Evolutionary conservation across 2,888 invertebrate species (phyloP).

Genomic region (Synergus laeviventris): DNA sequence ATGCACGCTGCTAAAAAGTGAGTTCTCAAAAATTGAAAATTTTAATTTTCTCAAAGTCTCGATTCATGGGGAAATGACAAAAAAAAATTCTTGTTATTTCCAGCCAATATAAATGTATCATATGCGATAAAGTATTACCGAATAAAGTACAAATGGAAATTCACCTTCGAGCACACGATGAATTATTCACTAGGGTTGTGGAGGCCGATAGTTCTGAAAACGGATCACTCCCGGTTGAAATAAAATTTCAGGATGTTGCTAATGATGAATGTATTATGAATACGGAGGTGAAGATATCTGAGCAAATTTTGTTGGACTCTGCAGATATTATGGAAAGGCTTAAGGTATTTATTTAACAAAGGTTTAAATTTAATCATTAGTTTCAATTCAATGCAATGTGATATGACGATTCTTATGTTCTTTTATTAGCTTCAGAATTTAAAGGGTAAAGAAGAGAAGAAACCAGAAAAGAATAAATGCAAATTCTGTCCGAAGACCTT

Average conservation of each 20-base stretch:
- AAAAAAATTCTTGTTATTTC: constrained; percentile 35
- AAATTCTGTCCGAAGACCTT: constrained; percentile 81
- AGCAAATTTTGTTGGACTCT: constrained; percentile 70
- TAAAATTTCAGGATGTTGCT: constrained; percentile 35
- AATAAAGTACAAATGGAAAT: constrained; percentile 63
- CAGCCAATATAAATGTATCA: constrained; percentile 65
- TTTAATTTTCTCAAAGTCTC: constrained; percentile 13
- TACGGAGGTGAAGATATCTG: constrained; percentile 62
- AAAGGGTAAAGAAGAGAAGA: constrained; percentile 59
- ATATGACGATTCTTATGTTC: background rate
- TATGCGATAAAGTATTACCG: constrained; percentile 64
- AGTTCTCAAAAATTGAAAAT: constrained; percentile 51
- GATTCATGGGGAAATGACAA: background rate
- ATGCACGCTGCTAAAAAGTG: constrained; percentile 75
- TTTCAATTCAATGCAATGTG: background rate
- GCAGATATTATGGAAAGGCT: constrained; percentile 63
- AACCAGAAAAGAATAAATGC: constrained; percentile 77
- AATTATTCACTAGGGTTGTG: constrained; percentile 52
- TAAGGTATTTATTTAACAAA: constrained; percentile 53
- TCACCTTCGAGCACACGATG: constrained; percentile 64
- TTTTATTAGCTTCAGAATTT: constrained; percentile 40
- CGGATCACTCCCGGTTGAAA: constrained; percentile 60
- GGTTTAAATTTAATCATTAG: background rate
- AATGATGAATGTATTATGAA: constrained; percentile 46
- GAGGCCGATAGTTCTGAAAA: constrained; percentile 60